Base-by-base conservation (phyloP, 2,888 invertebrate species). In the Microdon myrmicae region DNA sequence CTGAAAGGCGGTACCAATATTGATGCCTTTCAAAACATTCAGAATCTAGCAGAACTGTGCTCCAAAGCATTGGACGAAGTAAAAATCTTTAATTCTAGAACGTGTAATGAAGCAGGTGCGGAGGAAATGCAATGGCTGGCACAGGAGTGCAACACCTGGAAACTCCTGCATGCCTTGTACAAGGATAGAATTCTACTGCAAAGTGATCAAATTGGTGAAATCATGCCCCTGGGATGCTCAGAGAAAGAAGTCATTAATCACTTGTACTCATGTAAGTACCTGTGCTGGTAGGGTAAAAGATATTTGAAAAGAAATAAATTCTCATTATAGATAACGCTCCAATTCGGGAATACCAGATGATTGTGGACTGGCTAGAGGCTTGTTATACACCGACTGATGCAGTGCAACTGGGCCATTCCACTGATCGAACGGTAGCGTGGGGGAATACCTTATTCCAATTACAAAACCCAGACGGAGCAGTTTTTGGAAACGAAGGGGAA, bases 331-430 rank as follows among this genome's bases (percentile, higher is more conserved):
- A 80, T 45, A 84, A 86, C 71, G 78, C 84, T 0, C 85, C 84
- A 53, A 71, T 86, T 19, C 79, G 90, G 20, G 86, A 90, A 73
- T 86, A 89, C 72, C 92, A 96, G 77, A 76, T 95, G 35, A 87
- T 96, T 26, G 89, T 96, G 14, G 96, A 96, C 78, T 96, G 96
- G 96, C 77, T 96, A 43, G 96, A 96, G 79, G 85, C 87, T 25
- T 90, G 89, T 75, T 90, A 92, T 10, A 79, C 83, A 4, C 87
- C 87, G 68, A 80, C 82, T 25, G 78, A 80, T 3, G 72, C 76
- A 16, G 79, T 68, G 68, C 78, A 85, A 54, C 82, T 87, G 7
- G 84, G 88, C 49, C 88, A 90, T 72, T 93, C 90, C 74, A 89
- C 91, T 19, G 94, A 94, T 76, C 84, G 84, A 71, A 88, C 90